A percentile compares a stretch with the other conserved stretches of the same genome.
Evolutionary conservation across 2,888 invertebrate genomes (phyloP).

Genomic region (Celastrina argiolus): DNA sequence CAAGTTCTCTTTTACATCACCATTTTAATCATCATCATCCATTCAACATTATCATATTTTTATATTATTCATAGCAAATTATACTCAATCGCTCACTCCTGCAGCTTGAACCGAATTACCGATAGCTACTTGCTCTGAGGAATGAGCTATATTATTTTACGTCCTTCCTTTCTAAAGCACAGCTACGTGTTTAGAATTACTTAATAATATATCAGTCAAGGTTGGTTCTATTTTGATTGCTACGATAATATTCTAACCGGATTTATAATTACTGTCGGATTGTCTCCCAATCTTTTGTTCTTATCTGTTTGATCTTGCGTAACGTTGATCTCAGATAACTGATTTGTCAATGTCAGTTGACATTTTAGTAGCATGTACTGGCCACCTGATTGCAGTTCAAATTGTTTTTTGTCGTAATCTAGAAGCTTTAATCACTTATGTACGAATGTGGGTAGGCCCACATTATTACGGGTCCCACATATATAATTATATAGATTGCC

Average conservation of each 20-base stretch:
- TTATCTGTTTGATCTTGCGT: constrained; percentile 22
- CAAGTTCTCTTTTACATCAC: no score
- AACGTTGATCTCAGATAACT: constrained; percentile 2
- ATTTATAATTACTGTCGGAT: constrained; percentile 42
- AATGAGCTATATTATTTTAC: constrained; percentile 37
- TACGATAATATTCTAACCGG: constrained; percentile 50
- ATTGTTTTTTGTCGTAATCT: background rate
- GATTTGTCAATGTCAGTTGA: constrained; percentile 3
- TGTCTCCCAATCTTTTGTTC: constrained; percentile 33
- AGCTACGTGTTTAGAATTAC: constrained; percentile 54
- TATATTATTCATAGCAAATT: no score
- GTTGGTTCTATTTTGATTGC: constrained; percentile 52
- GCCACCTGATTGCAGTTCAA: background rate
- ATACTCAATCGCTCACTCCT: background rate
- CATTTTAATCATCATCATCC: no score
- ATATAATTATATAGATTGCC: no score
- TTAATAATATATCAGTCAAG: constrained; percentile 70
- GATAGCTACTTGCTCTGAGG: constrained; percentile 42
- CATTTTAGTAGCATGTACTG: background rate
- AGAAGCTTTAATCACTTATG: no score
- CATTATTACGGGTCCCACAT: no score
- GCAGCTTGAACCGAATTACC: constrained; percentile 22
- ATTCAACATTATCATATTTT: no score
- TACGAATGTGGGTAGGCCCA: no score
- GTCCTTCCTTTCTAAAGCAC: constrained; percentile 73